Percentiles rank a stretch among this genome's conserved stretches.
These are phyloP conservation scores for Brachionus plicatilis DNA, from an alignment of 1,140 invertebrate species.

Conservation along the genomic window DNA sequence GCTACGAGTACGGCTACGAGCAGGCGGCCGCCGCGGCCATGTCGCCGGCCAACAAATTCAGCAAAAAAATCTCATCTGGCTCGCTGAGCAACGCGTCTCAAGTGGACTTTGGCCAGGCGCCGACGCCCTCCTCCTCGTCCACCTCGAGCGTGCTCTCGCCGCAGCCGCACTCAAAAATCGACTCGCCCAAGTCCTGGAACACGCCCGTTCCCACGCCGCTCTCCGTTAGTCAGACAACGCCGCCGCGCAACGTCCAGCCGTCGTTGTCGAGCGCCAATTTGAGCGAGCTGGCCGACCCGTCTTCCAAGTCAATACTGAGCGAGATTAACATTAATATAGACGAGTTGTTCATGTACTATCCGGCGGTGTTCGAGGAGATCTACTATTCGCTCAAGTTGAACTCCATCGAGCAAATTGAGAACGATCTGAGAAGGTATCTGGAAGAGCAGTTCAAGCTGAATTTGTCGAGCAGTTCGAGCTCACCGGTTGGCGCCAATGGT, in stretches of 20 bases:
- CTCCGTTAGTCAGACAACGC: not conserved
- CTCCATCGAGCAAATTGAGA: conserved; percentile 36
- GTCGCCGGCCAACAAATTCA: not conserved
- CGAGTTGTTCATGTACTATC: conserved; percentile 34
- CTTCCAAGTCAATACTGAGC: conserved; percentile 28
- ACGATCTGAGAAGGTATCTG: conserved; percentile 35
- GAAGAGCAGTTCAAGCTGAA: conserved; percentile 33
- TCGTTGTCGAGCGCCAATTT: not conserved
- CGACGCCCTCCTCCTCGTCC: conserved; percentile 9
- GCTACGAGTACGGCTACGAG: not conserved
- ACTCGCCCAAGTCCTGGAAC: conserved; percentile 29
- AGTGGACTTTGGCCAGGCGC: conserved; percentile 4
- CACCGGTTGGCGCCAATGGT: not conserved
- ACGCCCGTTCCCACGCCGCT: not conserved
- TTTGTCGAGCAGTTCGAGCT: conserved; percentile 3
- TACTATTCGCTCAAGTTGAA: conserved; percentile 16
- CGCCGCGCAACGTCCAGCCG: not conserved
- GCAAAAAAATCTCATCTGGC: not conserved
- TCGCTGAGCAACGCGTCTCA: conserved; percentile 4
- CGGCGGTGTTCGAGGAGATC: conserved; percentile 33
- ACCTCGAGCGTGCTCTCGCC: not conserved
- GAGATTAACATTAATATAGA: conserved; percentile 37
- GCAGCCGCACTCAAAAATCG: not conserved
- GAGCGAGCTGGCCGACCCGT: not conserved
- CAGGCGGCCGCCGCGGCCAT: not conserved